phyloP scores from a whole-genome alignment of 1,140 invertebrate genomes.

The Littorina saxatilis region DNA sequence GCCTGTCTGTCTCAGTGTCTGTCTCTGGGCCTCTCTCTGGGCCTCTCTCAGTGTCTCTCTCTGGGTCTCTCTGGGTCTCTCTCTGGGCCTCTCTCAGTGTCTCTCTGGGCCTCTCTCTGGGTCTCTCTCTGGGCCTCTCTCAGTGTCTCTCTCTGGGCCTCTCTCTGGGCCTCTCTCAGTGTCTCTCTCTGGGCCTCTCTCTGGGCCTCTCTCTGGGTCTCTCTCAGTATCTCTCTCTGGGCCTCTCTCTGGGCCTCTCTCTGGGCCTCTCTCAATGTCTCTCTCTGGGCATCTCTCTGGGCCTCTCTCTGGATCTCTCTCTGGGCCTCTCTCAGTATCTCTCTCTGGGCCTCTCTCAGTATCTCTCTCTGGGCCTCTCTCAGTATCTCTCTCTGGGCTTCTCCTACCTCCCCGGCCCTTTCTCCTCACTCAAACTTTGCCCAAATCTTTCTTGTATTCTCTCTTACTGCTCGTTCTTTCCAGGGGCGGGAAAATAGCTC shows the following conservation, averaged over 20 bases:
- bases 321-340: neutral
- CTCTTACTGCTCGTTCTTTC: neutral
- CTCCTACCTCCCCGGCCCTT: too few species aligned
- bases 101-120: conserved; percentile 3
- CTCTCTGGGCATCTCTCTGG: neutral
- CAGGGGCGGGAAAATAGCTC: too few species aligned
- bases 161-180: too few species aligned
- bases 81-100: neutral
- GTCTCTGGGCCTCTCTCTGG: neutral
- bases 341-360: too few species aligned
- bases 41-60: neutral
- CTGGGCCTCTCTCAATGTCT: neutral
- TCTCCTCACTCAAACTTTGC: too few species aligned
- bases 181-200: too few species aligned
- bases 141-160: neutral
- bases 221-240: too few species aligned
- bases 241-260: too few species aligned
- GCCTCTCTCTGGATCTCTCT: conserved; percentile 20
- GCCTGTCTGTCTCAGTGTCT: conserved; percentile 8
- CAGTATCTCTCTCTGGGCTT: too few species aligned
- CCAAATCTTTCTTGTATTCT: too few species aligned
- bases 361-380: too few species aligned
- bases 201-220: too few species aligned
- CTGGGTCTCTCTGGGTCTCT: conserved; percentile 6
- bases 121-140: conserved; percentile 22